Base-by-base conservation (phyloP, 2,888 invertebrate genomes). In the Catocala sponsa region DNA sequence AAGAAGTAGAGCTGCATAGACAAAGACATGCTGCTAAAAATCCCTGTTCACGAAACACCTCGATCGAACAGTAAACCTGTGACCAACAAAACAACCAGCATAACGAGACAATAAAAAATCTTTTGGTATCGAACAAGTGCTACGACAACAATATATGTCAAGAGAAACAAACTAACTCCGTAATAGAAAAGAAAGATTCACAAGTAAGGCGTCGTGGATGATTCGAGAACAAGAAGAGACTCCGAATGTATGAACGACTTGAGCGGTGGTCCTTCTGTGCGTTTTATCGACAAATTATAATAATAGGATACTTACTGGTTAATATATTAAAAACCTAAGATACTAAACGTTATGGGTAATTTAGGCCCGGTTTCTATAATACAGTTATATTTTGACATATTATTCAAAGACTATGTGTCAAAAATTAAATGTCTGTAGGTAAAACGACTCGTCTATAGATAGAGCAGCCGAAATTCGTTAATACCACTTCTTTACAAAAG, bases 141-240 rank as follows among this genome's bases (percentile, higher is more conserved):
- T 92, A 93, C 92, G 80, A 91, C 91, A 91, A 88, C 88, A 86
- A 79, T 75, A 80, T 83, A 53, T 63, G 72, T 85, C 83, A 89
- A 90, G 83, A 90, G 84, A 88, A 88, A 83, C 87, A 87, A 91
- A 91, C 92, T 93, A 93, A 89, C 89, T 87, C 80, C 86, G 79
- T 74, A 81, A 85, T 81, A 91, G 91, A 92, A n/a, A 83, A 92
- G 92, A 93, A 91, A 94, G 91, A 93, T 92, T 93, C 93, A 94
- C 94, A 94, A 94, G 94, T 94, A 94, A 94, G 92, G 91, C 91
- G 78, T 90, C 87, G 89, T 90, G 90, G 87, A 91, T 92, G 91
- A 91, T 84, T 87, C 86, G 88, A 89, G 81, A 85, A 87, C 87
- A 78, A 89, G 90, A 91, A 89, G 89, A 86, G 59, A 65, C 71